phyloP scores from a whole-genome alignment of 2,113 vertebrate genomes.

The Crypturellus undulatus region DNA sequence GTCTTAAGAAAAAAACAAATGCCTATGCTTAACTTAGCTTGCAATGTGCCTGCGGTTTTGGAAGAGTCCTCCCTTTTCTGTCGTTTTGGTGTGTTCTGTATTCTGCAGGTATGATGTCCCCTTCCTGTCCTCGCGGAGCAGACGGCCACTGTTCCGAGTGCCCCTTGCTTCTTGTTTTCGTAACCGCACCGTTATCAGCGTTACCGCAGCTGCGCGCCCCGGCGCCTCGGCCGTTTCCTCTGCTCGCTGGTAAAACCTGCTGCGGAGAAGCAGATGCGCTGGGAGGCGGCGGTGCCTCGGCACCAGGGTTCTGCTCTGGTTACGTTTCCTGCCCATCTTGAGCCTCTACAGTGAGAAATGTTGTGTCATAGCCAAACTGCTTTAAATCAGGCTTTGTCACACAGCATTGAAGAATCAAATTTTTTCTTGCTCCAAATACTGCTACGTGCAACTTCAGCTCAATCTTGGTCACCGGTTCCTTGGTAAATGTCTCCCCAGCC shows the following conservation, averaged over 20 bases:
- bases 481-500: background rate
- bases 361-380: accelerated
- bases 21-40: background rate
- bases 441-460: background rate
- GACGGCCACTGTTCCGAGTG: background rate
- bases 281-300: background rate
- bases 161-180: accelerated
- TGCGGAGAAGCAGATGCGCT: background rate
- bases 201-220: background rate
- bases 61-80: background rate
- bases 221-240: background rate
- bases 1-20: background rate
- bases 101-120: background rate
- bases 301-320: background rate
- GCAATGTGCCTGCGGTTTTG: background rate
- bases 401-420: background rate
- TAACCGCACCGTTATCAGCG: background rate
- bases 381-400: background rate
- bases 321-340: background rate
- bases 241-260: background rate
- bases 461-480: background rate
- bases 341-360: background rate
- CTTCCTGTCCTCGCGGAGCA: accelerated
- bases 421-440: background rate
- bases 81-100: background rate